A percentile compares a stretch with the other conserved stretches of the same genome.
Evolutionary conservation across 2,797 vertebrate genomes (phyloP).

Genomic region (Capromys pilorides): DNA sequence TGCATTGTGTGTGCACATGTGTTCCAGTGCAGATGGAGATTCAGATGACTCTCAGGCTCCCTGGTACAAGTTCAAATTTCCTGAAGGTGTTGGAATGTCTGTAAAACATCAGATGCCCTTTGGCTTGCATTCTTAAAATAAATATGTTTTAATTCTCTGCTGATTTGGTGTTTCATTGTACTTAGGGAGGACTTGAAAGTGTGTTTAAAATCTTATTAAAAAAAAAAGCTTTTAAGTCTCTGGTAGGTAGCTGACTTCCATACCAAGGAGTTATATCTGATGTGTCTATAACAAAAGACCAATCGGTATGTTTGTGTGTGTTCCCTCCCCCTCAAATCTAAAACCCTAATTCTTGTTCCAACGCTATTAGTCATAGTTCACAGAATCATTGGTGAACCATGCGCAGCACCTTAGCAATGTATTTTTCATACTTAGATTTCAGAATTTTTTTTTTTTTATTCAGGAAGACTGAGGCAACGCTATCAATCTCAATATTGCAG

Average conservation of each 20-base stretch:
- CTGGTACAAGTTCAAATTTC: constrained; percentile 91
- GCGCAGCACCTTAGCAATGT: constrained; percentile 67
- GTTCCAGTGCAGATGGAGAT: constrained; percentile 87
- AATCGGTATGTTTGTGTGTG: constrained; percentile 33
- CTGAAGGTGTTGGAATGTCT: constrained; percentile 92
- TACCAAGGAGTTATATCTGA: constrained; percentile 27
- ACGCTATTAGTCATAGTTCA: constrained; percentile 90
- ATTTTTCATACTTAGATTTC: constrained; percentile 51
- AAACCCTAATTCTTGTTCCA: constrained; percentile 88
- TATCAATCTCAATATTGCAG: not conserved
- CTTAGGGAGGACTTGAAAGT: constrained; percentile 75
- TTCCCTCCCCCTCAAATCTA: constrained; percentile 12
- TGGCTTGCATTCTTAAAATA: constrained; percentile 79
- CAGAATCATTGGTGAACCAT: constrained; percentile 78
- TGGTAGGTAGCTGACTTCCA: constrained; percentile 80
- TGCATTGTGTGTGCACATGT: constrained; percentile 84
- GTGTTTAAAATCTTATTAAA: constrained; percentile 73
- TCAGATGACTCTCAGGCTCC: constrained; percentile 89
- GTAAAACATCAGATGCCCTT: constrained; percentile 90
- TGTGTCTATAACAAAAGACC: not conserved
- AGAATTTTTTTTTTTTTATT: not conserved
- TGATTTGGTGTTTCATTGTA: constrained; percentile 85
- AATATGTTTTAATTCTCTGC: constrained; percentile 86
- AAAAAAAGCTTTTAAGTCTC: constrained; percentile 76
- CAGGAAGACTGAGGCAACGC: not conserved